A percentile compares a stretch with the other conserved stretches of the same genome.
Evolutionary conservation across 2,797 vertebrate species (phyloP).

Genomic region (Sarcophilus harrisii): DNA sequence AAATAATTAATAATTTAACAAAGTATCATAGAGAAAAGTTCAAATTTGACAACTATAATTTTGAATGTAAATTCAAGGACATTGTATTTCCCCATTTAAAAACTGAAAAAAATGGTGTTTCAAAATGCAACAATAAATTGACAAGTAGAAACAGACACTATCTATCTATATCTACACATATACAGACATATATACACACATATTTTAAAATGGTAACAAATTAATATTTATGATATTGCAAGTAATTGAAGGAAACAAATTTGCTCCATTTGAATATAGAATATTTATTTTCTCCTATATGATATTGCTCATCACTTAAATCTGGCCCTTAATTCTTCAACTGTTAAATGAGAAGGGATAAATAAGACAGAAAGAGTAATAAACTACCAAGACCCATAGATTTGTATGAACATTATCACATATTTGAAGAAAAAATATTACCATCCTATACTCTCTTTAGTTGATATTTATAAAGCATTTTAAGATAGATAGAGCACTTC

Average conservation of each 20-base stretch:
- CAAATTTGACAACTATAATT: background rate
- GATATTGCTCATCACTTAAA: background rate
- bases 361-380: background rate
- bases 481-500: background rate
- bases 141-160: no score
- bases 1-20: background rate
- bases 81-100: background rate
- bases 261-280: no score
- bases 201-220: no score
- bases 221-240: no score
- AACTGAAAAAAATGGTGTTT: background rate
- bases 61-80: background rate
- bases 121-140: background rate
- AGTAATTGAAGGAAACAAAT: no score
- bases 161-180: no score
- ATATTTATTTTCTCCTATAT: background rate
- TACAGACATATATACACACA: no score
- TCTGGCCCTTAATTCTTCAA: background rate
- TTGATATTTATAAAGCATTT: background rate
- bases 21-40: background rate
- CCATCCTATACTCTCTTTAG: background rate
- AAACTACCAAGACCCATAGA: background rate
- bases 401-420: background rate
- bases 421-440: background rate
- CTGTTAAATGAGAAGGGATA: background rate